A percentile compares a stretch with the other conserved stretches of the same genome.
phyloP scores from a whole-genome alignment of 2,113 vertebrate genomes.

The Sialia sialis region DNA sequence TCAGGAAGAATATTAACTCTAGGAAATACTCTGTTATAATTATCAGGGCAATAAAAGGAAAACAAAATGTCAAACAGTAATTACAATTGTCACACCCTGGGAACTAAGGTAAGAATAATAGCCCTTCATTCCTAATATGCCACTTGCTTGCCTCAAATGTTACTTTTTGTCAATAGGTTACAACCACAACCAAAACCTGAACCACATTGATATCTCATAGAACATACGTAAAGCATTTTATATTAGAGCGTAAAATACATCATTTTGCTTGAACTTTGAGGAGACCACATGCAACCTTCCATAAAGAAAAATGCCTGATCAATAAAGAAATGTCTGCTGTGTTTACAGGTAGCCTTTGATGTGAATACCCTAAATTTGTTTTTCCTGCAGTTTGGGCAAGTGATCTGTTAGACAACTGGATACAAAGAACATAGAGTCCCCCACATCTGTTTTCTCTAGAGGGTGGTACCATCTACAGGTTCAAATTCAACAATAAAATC shows the following conservation, averaged over 20 bases:
- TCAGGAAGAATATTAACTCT: not conserved
- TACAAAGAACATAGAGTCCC: not conserved
- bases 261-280: not conserved
- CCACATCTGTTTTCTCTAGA: not conserved
- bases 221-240: not conserved
- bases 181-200: not conserved
- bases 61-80: not conserved
- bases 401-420: not conserved
- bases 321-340: not conserved
- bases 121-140: not conserved
- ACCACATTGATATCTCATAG: not conserved
- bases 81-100: not conserved
- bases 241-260: not conserved
- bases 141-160: not conserved
- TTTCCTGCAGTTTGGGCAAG: not conserved
- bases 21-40: not conserved
- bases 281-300: not conserved
- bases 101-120: not conserved
- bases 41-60: not conserved
- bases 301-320: not conserved
- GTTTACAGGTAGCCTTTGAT: not conserved
- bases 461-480: fast-evolving
- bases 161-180: not conserved
- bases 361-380: not conserved
- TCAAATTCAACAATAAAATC: not conserved